A percentile compares a stretch with the other conserved stretches of the same genome.
Conservation (phyloP, 2,888 invertebrate species). For the Pammene fasciana region DNA sequence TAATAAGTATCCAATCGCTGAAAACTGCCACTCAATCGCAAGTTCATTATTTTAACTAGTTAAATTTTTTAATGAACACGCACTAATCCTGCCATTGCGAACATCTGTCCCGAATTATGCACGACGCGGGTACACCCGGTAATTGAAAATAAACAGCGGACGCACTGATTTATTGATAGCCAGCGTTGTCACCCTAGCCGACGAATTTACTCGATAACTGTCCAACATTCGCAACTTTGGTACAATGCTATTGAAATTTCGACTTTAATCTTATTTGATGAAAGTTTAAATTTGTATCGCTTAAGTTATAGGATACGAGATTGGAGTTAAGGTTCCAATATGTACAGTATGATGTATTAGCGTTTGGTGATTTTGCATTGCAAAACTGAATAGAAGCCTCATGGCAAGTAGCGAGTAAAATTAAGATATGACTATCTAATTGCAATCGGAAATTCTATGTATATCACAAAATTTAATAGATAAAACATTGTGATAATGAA, state of each 20-base stretch:
- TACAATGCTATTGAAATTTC: neutral
- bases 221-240: neutral
- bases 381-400: neutral
- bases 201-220: constrained; percentile 17
- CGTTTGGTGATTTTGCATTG: constrained; percentile 19
- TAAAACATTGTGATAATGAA: too few relatives aligned
- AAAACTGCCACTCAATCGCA: too few relatives aligned
- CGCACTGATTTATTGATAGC: constrained; percentile 62
- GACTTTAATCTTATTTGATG: neutral
- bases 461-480: too few relatives aligned
- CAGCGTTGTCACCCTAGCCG: constrained; percentile 44
- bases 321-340: neutral
- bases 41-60: constrained; percentile 14
- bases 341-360: constrained; percentile 10
- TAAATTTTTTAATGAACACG: constrained; percentile 53
- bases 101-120: constrained; percentile 60
- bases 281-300: neutral
- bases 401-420: constrained; percentile 4
- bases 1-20: too few relatives aligned
- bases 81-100: constrained; percentile 56
- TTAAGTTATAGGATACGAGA: neutral
- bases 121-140: constrained; percentile 53
- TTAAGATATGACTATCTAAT: neutral
- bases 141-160: constrained; percentile 75
- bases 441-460: too few relatives aligned